Conservation (phyloP, 2,797 vertebrate species). For the Pachyuromys duprasi region DNA sequence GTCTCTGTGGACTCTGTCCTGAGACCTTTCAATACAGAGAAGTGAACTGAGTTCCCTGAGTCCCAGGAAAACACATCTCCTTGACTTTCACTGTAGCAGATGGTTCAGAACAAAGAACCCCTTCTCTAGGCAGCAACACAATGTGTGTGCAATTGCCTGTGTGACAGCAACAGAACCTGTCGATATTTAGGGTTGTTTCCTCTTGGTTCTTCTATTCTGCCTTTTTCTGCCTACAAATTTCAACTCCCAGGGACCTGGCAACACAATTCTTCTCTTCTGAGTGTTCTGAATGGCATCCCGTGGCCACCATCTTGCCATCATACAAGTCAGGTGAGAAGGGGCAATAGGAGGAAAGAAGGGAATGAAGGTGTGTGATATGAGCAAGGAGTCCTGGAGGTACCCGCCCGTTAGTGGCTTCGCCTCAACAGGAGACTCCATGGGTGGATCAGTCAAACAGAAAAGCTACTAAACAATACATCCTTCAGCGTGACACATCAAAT, state of each 20-base stretch:
- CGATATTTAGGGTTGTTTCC: neutral
- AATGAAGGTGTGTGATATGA: neutral
- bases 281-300: neutral
- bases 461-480: neutral
- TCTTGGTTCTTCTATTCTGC: neutral
- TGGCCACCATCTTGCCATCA: neutral
- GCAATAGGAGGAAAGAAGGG: neutral
- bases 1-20: neutral
- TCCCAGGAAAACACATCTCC: neutral
- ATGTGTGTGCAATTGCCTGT: neutral
- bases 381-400: neutral
- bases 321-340: neutral
- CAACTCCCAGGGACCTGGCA: neutral
- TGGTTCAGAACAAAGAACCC: slow-evolving; percentile 6
- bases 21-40: neutral
- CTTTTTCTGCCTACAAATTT: neutral
- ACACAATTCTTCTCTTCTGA: neutral
- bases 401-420: neutral
- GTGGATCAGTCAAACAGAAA: neutral
- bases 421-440: neutral
- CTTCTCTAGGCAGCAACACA: neutral
- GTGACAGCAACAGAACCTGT: neutral
- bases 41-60: neutral
- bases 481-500: neutral
- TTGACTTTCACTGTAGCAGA: slow-evolving; percentile 8